Evolutionary conservation across 1,140 invertebrate genomes (phyloP).

Genomic region (Limonius californicus): DNA sequence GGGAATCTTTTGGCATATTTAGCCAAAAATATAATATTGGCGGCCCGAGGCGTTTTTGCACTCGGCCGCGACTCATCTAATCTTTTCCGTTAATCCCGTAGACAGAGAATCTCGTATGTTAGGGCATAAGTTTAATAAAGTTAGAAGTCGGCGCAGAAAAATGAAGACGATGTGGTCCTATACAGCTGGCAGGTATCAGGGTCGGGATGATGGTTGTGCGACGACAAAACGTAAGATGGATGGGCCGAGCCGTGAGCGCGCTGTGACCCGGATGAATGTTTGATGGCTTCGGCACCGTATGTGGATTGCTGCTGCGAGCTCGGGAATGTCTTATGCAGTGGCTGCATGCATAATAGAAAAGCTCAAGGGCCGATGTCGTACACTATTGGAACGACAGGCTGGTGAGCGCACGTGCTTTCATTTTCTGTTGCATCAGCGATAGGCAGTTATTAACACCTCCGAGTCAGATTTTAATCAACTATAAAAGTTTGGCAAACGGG

Average conservation of each 20-base stretch:
- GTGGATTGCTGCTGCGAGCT: conserved; percentile 23
- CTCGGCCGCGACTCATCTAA: not conserved
- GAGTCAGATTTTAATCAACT: not conserved
- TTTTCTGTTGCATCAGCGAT: not conserved
- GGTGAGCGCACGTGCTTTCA: not conserved
- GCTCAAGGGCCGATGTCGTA: not conserved
- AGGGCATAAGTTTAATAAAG: not conserved
- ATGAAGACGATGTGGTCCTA: not conserved
- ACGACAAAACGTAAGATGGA: conserved; percentile 29
- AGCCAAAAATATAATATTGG: not conserved
- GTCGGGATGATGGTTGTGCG: conserved; percentile 17
- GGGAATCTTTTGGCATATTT: no score
- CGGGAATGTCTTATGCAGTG: conserved; percentile 27
- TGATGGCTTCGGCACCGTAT: conserved; percentile 21
- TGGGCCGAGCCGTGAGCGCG: conserved; percentile 17
- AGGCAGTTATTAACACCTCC: conserved; percentile 1
- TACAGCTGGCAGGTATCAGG: not conserved
- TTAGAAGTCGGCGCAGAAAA: not conserved
- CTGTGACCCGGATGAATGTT: conserved; percentile 30
- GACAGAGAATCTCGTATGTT: not conserved
- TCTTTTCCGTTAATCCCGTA: not conserved
- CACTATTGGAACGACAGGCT: not conserved
- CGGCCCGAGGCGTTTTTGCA: not conserved
- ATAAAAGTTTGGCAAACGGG: conserved; percentile 8
- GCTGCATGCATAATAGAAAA: conserved; percentile 28